Evolutionary conservation across 2,113 vertebrate genomes (phyloP).

Genomic region (Polypterus bichir): DNA sequence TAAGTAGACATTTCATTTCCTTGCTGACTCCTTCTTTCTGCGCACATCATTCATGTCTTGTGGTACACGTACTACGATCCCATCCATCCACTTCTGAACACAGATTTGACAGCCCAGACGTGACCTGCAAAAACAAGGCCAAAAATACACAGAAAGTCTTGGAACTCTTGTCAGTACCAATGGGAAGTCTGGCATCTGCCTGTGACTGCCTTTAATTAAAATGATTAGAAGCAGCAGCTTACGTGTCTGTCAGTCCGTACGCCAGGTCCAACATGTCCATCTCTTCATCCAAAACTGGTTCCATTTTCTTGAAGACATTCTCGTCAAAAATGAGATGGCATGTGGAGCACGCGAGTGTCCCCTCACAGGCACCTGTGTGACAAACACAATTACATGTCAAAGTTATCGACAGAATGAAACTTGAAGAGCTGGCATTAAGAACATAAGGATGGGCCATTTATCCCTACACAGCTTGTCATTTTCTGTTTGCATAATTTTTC

Average conservation of each 20-base stretch:
- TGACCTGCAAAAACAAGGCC: conserved; percentile 35
- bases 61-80: conserved; percentile 44
- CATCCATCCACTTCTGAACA: conserved; percentile 47
- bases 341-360: conserved; percentile 54
- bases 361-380: conserved; percentile 50
- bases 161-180: too few relatives aligned
- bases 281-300: conserved; percentile 45
- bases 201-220: too few relatives aligned
- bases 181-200: too few relatives aligned
- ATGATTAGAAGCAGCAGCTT: conserved; percentile 15
- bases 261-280: conserved; percentile 61
- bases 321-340: conserved; percentile 62
- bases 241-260: conserved; percentile 52
- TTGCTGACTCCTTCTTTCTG: conserved; percentile 27
- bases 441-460: too few relatives aligned
- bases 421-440: too few relatives aligned
- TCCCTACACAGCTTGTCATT: too few relatives aligned
- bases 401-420: too few relatives aligned
- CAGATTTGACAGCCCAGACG: conserved; percentile 58
- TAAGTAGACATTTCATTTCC: conserved; percentile 14
- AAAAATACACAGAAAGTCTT: neutral
- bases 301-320: conserved; percentile 39
- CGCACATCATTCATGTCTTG: conserved; percentile 35
- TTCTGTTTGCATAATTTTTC: too few relatives aligned
- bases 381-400: conserved; percentile 6